Evolutionary conservation across 2,888 invertebrate species (phyloP), one percentile per base, ranked within the genome.

Genomic region (Atrina japonica): DNA sequence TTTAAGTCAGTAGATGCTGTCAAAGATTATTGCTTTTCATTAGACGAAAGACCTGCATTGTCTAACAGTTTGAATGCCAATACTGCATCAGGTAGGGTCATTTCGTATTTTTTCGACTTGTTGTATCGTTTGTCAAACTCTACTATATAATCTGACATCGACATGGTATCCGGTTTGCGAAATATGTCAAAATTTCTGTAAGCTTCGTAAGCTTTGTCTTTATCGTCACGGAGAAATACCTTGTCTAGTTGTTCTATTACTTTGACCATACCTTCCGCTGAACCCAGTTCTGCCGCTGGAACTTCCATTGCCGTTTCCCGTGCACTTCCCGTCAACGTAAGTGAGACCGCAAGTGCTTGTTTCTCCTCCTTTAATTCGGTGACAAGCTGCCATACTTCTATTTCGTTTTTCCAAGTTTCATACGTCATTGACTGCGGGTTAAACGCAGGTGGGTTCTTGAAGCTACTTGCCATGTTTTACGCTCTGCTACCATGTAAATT

Each of bases 1-100:
- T 63, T 64, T 9, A 56, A 23, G 21, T 67, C 50, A 56, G 18
- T 64, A 50, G n/a, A n/a, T 29, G 63, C 61, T 55, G 60, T 70
- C 21, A 70, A 55, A 0, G 58, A 61, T 49, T 49, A 49, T 41
- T 66, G 60, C 56, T 49, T 29, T 21, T 63, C 61, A 41, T 45
- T 25, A 6, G 45, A 18, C 14, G 65, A 61, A 18, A 71, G 43
- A 14, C 49, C 47, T 27, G 63, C 53, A 47, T 58, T 65, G 55
- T 58, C 63, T 45, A 59, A 55, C 3, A 61, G 29, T 25, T 56
- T 65, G 55, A 65, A 65, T 27, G 65, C 56, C 21, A 49, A 27
- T 14, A 65, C 35, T 16, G 65, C 56, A 18, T 49, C 65, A 49
- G 64, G 64, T 23, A 64, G 64, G 25, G 53, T 43, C 41, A 64